phyloP scores from a whole-genome alignment of 92 coral and sea anemone genomes.

The Porites rus region DNA sequence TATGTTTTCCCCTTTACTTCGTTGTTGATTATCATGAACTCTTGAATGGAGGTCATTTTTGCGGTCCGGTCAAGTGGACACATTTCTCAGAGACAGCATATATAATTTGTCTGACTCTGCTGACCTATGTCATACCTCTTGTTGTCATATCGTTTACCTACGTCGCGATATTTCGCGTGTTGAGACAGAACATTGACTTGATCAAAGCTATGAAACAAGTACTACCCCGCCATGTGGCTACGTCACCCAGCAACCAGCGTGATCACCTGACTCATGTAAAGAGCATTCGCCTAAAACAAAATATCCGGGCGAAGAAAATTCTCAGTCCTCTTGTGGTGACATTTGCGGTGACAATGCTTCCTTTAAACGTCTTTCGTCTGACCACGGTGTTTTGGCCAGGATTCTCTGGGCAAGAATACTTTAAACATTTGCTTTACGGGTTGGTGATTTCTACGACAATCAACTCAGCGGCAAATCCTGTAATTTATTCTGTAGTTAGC shows the following conservation, averaged over 20 bases:
- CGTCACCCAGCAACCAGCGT: neutral
- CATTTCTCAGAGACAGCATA: neutral
- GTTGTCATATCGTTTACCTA: constrained; percentile 10
- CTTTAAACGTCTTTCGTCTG: constrained; percentile 10
- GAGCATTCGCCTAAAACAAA: constrained; percentile 5
- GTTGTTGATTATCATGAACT: neutral
- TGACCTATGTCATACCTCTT: constrained; percentile 27
- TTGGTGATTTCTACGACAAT: neutral
- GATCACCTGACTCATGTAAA: neutral
- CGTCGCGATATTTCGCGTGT: neutral
- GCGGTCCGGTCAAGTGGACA: neutral
- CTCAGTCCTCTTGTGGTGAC: constrained; percentile 25
- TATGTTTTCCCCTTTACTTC: neutral
- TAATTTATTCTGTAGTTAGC: constrained; percentile 21
- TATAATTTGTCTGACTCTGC: neutral
- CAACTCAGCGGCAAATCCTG: constrained; percentile 29
- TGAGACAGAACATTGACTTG: neutral
- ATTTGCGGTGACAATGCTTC: constrained; percentile 32
- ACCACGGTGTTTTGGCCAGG: constrained; percentile 2
- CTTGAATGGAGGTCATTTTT: neutral
- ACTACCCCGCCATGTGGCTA: neutral
- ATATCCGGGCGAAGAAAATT: constrained; percentile 18
- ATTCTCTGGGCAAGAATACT: neutral
- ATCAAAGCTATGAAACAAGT: neutral
- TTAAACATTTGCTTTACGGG: neutral